Evolutionary conservation across 2,888 invertebrate species (phyloP).

Genomic region (Seira sanloemensis): DNA sequence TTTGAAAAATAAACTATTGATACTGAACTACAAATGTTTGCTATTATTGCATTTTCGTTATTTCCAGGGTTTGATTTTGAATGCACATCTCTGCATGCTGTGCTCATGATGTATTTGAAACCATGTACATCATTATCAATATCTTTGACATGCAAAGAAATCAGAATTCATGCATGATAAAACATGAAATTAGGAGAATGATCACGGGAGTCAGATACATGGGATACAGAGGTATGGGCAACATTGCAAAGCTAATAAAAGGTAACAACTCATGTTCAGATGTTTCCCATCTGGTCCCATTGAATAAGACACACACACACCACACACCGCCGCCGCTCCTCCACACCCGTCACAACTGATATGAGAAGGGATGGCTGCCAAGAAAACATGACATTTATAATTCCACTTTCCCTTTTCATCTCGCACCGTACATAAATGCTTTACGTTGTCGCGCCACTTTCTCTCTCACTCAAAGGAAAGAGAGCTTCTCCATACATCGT

Average conservation of each 20-base stretch:
- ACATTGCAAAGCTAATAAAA: too few species aligned
- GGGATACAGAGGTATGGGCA: too few species aligned
- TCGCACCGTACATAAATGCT: background rate
- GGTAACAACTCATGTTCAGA: too few species aligned
- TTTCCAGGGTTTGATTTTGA: too few species aligned
- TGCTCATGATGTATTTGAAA: too few species aligned
- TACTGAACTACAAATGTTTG: too few species aligned
- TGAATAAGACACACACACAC: constrained; percentile 23
- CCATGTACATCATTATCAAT: background rate
- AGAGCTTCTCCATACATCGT: too few species aligned
- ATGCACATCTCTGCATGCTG: too few species aligned
- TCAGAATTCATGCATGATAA: background rate
- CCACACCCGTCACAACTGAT: constrained; percentile 10
- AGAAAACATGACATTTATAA: constrained; percentile 49
- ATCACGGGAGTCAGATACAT: too few species aligned
- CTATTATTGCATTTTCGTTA: too few species aligned
- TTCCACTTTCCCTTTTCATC: constrained; percentile 1
- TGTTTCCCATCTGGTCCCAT: too few species aligned
- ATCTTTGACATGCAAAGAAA: background rate
- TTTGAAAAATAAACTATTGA: too few species aligned
- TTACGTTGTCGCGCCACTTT: background rate
- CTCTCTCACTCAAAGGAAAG: background rate
- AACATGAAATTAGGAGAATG: background rate
- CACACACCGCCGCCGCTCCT: background rate
- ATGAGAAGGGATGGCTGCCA: constrained; percentile 35